Conservation (phyloP, 2,113 vertebrate genomes). For the Siniperca chuatsi region DNA sequence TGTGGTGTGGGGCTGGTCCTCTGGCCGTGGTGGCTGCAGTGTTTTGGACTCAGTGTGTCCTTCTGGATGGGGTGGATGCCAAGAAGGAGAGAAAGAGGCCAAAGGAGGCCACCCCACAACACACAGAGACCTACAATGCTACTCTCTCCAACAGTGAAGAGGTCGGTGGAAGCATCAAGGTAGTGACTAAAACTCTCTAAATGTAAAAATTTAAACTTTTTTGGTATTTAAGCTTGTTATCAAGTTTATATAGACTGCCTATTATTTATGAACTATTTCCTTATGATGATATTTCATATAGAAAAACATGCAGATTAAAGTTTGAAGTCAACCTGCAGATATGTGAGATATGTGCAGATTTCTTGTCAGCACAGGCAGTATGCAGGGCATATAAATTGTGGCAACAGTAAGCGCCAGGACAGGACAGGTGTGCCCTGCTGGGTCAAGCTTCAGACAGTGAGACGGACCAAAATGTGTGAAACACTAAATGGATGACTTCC, state of each 20-base stretch:
- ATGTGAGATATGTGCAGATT: slow-evolving; percentile 35
- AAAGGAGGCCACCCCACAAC: slow-evolving; percentile 84
- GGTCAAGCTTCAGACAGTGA: slow-evolving; percentile 67
- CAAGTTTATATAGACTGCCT: background rate
- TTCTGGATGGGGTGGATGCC: slow-evolving; percentile 81
- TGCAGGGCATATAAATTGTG: slow-evolving; percentile 30
- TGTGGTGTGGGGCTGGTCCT: slow-evolving; percentile 86
- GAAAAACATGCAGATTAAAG: background rate
- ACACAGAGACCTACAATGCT: slow-evolving; percentile 86
- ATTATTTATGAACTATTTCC: background rate
- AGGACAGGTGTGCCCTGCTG: slow-evolving; percentile 71
- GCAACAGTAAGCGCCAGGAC: slow-evolving; percentile 15
- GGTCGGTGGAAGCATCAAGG: slow-evolving; percentile 85
- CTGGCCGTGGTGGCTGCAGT: slow-evolving; percentile 83
- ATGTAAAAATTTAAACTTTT: background rate
- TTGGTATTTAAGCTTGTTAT: background rate
- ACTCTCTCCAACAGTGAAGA: slow-evolving; percentile 90
- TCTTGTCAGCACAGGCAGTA: slow-evolving; percentile 30
- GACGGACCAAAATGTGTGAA: slow-evolving; percentile 74
- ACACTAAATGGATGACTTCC: slow-evolving; percentile 79
- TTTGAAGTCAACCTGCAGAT: slow-evolving; percentile 21
- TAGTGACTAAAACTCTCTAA: slow-evolving; percentile 63
- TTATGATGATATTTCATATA: background rate
- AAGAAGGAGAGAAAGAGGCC: slow-evolving; percentile 87
- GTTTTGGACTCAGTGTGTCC: slow-evolving; percentile 88